These are phyloP conservation scores for Macroramphosus scolopax DNA, from an alignment of 2,797 vertebrate species.

Conservation along the genomic window DNA sequence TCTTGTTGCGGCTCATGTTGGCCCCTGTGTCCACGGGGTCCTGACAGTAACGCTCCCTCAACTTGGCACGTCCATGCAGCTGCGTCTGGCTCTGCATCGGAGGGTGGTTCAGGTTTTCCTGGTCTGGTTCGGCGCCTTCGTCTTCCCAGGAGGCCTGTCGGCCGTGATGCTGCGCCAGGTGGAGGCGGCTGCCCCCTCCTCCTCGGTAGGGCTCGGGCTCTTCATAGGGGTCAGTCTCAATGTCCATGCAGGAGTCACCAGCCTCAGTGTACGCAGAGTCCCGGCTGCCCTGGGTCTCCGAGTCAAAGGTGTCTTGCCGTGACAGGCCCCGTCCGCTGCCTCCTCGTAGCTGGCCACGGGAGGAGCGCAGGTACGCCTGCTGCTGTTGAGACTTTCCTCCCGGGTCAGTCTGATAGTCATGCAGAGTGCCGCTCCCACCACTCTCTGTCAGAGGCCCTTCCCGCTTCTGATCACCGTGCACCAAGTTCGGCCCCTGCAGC, in stretches of 20 bases:
- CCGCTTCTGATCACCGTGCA: constrained; percentile 86
- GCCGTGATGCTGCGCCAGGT: constrained; percentile 74
- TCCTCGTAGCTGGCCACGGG: constrained; percentile 73
- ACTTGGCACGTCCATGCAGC: constrained; percentile 82
- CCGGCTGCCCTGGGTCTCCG: constrained; percentile 88
- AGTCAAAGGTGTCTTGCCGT: constrained; percentile 93
- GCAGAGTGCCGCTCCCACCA: constrained; percentile 73
- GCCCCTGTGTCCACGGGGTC: constrained; percentile 76
- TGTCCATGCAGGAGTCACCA: constrained; percentile 91
- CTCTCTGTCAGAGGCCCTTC: constrained; percentile 82
- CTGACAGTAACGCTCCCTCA: constrained; percentile 85
- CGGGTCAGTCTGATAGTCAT: constrained; percentile 81
- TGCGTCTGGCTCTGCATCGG: constrained; percentile 69
- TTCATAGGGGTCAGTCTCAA: constrained; percentile 93
- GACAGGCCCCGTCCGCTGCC: constrained; percentile 81
- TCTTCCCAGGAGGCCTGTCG: constrained; percentile 86
- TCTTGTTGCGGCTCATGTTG: constrained; percentile 81
- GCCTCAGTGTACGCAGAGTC: constrained; percentile 93
- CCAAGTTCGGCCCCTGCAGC: constrained; percentile 88
- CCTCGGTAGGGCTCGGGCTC: constrained; percentile 84
- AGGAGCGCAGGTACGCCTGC: constrained; percentile 75
- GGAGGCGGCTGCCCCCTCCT: constrained; percentile 69
- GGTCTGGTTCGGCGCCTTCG: constrained; percentile 84
- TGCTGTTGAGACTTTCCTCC: constrained; percentile 76
- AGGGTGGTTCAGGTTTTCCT: constrained; percentile 85